These are phyloP conservation scores for Leptothorax acervorum DNA, from an alignment of 2,888 invertebrate genomes.

Conservation along the genomic window DNA sequence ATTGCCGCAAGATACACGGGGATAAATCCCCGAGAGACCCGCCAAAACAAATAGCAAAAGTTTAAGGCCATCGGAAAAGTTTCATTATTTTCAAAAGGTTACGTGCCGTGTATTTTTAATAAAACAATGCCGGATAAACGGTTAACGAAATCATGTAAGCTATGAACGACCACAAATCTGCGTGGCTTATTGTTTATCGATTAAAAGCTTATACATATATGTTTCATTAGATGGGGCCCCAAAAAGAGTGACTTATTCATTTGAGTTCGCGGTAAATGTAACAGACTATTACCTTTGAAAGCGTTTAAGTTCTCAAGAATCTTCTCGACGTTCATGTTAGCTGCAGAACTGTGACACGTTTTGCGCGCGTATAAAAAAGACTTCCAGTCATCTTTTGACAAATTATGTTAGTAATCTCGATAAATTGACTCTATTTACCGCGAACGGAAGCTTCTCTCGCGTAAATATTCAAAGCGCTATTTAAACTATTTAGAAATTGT, in stretches of 20 bases:
- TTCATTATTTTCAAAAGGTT: slow-evolving; percentile 69
- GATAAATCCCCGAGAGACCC: slow-evolving; percentile 27
- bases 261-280: neutral
- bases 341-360: neutral
- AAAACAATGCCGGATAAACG: slow-evolving; percentile 56
- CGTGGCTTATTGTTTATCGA: slow-evolving; percentile 14
- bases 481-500: neutral
- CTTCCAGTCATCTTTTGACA: neutral
- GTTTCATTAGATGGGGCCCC: neutral
- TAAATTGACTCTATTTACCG: neutral
- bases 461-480: neutral
- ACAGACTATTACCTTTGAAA: slow-evolving; percentile 17
- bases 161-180: neutral
- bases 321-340: neutral
- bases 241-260: neutral
- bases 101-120: slow-evolving; percentile 67
- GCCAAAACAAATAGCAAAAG: slow-evolving; percentile 69
- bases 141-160: neutral
- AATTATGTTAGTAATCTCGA: slow-evolving; percentile 11
- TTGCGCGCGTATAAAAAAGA: neutral
- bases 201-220: neutral
- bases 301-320: neutral
- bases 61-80: slow-evolving; percentile 63
- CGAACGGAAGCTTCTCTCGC: neutral
- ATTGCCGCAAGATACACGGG: slow-evolving; percentile 26